Percentiles rank a stretch among this genome's conserved stretches.
Evolutionary conservation across 2,113 vertebrate species (phyloP).

Genomic region (Etheostoma cragini): DNA sequence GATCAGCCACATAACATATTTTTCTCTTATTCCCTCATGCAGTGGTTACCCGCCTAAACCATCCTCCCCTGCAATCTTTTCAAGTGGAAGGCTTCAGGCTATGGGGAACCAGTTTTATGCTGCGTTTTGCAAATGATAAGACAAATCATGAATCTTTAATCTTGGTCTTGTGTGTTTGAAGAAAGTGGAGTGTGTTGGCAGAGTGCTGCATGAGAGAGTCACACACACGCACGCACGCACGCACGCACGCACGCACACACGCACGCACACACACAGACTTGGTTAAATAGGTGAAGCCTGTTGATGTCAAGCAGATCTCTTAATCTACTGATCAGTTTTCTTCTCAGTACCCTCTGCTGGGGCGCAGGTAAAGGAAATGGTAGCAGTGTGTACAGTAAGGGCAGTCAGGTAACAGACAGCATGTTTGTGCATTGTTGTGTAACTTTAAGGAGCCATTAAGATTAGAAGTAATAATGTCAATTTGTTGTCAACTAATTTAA

Average conservation of each 20-base stretch:
- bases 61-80: constrained; percentile 23
- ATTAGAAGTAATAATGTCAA: background rate
- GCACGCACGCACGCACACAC: background rate
- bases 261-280: constrained; percentile 1
- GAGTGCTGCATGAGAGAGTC: background rate
- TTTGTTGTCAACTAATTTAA: background rate
- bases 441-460: background rate
- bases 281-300: constrained; percentile 29
- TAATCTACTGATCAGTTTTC: constrained; percentile 63
- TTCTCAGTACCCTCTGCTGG: constrained; percentile 18
- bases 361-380: background rate
- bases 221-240: background rate
- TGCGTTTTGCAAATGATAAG: constrained; percentile 17
- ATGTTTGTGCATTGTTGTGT: constrained; percentile 3
- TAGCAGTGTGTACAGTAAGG: background rate
- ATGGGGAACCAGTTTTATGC: constrained; percentile 34
- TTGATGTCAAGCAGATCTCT: constrained; percentile 62
- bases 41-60: constrained; percentile 24
- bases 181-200: background rate
- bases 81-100: constrained; percentile 28
- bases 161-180: background rate
- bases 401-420: background rate
- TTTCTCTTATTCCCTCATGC: constrained; percentile 29
- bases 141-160: constrained; percentile 52
- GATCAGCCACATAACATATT: constrained; percentile 48